Conservation (phyloP, 2,113 vertebrate species). For the Lophochroa leadbeateri region DNA sequence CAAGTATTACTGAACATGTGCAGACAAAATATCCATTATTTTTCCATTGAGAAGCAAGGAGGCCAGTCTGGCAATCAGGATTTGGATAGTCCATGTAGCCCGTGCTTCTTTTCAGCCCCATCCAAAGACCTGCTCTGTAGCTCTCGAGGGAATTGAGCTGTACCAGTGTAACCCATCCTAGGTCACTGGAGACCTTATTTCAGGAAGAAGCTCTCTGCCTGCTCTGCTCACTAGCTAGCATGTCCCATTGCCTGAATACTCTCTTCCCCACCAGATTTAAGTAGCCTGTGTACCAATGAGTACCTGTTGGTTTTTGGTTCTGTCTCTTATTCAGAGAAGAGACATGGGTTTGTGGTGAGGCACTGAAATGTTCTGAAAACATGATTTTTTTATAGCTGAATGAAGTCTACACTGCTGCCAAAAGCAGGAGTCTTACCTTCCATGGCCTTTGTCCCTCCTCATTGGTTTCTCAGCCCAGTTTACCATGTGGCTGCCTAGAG, state of each 20-base stretch:
- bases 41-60: neutral
- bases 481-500: accelerated
- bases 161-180: too few relatives aligned
- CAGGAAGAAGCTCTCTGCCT: neutral
- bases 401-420: neutral
- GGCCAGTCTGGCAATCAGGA: neutral
- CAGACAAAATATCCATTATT: neutral
- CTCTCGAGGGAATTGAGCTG: neutral
- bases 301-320: neutral
- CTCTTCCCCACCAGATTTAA: neutral
- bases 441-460: neutral
- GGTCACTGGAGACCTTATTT: neutral
- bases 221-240: neutral
- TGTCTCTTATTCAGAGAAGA: neutral
- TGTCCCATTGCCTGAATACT: neutral
- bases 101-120: neutral
- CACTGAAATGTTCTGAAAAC: neutral
- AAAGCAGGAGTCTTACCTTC: neutral
- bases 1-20: neutral
- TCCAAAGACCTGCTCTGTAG: neutral
- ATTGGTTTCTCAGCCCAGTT: neutral
- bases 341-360: accelerated
- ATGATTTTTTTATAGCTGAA: accelerated
- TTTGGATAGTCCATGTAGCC: neutral
- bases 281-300: neutral